Evolutionary conservation across 2,888 invertebrate species (phyloP).

Genomic region (Drosophila eohydei): DNA sequence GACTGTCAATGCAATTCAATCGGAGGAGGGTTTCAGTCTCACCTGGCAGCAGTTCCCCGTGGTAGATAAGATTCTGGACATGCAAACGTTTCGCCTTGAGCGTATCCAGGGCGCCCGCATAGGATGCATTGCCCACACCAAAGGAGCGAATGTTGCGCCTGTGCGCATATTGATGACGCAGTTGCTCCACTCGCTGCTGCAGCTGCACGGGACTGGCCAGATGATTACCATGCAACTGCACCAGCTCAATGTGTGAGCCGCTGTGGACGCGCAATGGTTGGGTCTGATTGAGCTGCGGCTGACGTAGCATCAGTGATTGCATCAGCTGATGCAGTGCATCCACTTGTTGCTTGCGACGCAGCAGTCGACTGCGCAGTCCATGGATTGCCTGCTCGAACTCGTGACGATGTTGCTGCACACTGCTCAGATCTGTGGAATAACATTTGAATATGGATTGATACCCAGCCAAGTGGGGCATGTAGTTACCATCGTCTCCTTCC

Average conservation of each 20-base stretch:
- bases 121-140: conserved; percentile 39
- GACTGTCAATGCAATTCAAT: background rate
- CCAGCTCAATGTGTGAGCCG: conserved; percentile 54
- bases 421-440: conserved; percentile 54
- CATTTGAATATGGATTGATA: background rate
- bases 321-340: conserved; percentile 62
- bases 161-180: conserved; percentile 48
- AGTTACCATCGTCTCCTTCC: conserved; percentile 57
- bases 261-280: conserved; percentile 40
- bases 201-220: conserved; percentile 76
- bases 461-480: background rate
- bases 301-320: conserved; percentile 7
- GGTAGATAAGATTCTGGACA: conserved; percentile 77
- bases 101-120: conserved; percentile 6
- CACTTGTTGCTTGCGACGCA: conserved; percentile 68
- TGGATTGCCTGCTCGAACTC: conserved; percentile 74
- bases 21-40: background rate
- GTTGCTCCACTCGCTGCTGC: conserved; percentile 50
- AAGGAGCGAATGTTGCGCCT: conserved; percentile 56
- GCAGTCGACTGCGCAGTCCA: conserved; percentile 67
- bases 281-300: conserved; percentile 14
- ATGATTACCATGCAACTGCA: conserved; percentile 55
- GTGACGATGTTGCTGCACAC: conserved; percentile 73
- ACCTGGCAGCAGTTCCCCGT: conserved; percentile 75
- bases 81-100: conserved; percentile 64